Base-by-base conservation (phyloP, 2,113 vertebrate genomes). In the Nycticebus coucang region DNA sequence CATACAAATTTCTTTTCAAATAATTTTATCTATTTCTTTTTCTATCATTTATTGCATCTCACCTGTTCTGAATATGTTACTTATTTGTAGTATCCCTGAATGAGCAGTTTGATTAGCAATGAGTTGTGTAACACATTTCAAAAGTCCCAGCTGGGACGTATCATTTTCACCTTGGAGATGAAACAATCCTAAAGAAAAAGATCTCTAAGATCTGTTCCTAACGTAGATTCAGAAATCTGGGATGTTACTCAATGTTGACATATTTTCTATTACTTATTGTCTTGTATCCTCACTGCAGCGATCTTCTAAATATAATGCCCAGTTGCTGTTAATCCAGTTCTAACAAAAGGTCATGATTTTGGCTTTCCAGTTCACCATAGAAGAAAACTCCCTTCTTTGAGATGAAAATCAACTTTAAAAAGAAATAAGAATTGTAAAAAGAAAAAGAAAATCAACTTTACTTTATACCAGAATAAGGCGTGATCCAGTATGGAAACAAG, bases 1-100 rank as follows among this genome's bases (percentile, higher is more conserved):
- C 84, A 86, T 77, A 95, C 74, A 88, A 93, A 95, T 62, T 95
- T 97, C 89, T 59, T 96, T 92, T 93, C 64, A 97, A 97, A 95
- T 1, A 68, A 4, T 55, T 86, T 50, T 66, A 53, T 71, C 92
- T 55, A 79, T 81, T 92, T 83, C 62, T 87, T 91, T 97, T 94
- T 78, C 74, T 21, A 91, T 95, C 91, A 93, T 90, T 92, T 90
- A 92, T 72, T 12, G 17, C 14, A 93, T 87, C 55, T 97, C 93
- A 18, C 21, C 80, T 95, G 9, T 0, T 95, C 60, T 81, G 13
- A 94, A 83, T 69, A 93, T 93, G 45, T 55, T 30, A 87, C 14
- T 94, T 74, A 64, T 50, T 87, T 82, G 8, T 90, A 84, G 7
- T 72, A 62, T 91, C 50, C 83, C 1, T 72, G n/a, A 12, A 15